Percentiles rank a stretch among this genome's conserved stretches.
These are phyloP conservation scores for Drosophila recens DNA, from an alignment of 2,888 invertebrate genomes.

Conservation along the genomic window DNA sequence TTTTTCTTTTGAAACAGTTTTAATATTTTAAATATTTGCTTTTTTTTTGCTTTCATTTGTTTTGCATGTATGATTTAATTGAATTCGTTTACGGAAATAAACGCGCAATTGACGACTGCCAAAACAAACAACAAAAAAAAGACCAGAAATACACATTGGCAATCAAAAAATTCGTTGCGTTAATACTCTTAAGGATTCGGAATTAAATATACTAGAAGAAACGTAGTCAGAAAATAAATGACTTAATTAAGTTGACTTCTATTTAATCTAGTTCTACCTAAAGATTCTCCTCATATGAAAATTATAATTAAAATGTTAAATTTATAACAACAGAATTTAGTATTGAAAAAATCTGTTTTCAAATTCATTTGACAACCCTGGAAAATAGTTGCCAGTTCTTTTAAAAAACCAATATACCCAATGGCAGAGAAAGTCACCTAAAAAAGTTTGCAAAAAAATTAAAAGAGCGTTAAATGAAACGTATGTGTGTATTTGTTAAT, in stretches of 20 bases:
- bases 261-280: no score
- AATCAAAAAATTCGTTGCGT: not conserved
- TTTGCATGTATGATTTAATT: conserved; percentile 67
- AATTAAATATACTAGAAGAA: not conserved
- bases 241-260: not conserved
- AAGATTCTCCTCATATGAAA: no score
- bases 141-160: not conserved
- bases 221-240: not conserved
- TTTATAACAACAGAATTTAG: no score
- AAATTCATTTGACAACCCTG: no score
- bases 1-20: conserved; percentile 27
- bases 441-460: conserved; percentile 35
- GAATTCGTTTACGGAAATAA: conserved; percentile 77
- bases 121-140: conserved; percentile 49
- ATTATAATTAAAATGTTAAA: no score
- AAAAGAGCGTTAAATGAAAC: conserved; percentile 36
- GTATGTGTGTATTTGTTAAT: conserved; percentile 67
- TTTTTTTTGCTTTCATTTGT: conserved; percentile 36
- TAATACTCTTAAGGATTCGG: conserved; percentile 16
- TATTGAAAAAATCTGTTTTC: no score
- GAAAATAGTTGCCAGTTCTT: not conserved
- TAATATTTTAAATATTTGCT: conserved; percentile 62
- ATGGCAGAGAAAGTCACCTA: not conserved
- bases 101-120: conserved; percentile 55
- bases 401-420: conserved; percentile 9